Percentiles rank a stretch among this genome's conserved stretches.
These are phyloP conservation scores for Myotis brandtii DNA, from an alignment of 2,113 vertebrate species.

Conservation along the genomic window DNA sequence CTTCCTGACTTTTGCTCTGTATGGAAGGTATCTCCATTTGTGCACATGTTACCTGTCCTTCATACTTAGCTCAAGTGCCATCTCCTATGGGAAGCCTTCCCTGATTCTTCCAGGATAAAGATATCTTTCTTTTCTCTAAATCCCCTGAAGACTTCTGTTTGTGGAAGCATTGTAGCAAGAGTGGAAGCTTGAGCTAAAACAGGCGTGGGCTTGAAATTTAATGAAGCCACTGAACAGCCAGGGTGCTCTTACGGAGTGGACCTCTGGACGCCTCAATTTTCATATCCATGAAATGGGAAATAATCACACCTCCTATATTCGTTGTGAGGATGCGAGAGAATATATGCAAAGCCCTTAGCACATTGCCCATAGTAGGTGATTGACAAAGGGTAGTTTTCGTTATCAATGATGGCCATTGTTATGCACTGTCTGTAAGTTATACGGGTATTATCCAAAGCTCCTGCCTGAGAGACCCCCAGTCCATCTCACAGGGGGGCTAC, in stretches of 20 bases:
- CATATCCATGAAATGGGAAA: background rate
- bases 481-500: background rate
- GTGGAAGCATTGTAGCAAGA: background rate
- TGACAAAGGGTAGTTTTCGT: accelerated
- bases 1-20: background rate
- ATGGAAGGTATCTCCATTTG: background rate
- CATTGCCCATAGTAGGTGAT: background rate
- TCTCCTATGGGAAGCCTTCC: background rate
- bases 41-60: background rate
- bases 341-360: background rate
- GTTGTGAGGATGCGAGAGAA: background rate
- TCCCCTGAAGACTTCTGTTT: background rate
- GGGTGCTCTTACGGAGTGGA: background rate
- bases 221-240: background rate
- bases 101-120: background rate
- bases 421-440: background rate
- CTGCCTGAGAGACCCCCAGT: background rate
- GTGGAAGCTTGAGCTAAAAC: background rate
- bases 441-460: background rate
- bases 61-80: background rate
- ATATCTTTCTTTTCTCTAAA: background rate
- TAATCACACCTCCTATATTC: background rate
- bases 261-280: background rate
- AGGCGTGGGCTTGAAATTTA: background rate
- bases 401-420: no score